These are phyloP conservation scores for Merodon equestris DNA, from an alignment of 2,888 invertebrate species.

Conservation along the genomic window DNA sequence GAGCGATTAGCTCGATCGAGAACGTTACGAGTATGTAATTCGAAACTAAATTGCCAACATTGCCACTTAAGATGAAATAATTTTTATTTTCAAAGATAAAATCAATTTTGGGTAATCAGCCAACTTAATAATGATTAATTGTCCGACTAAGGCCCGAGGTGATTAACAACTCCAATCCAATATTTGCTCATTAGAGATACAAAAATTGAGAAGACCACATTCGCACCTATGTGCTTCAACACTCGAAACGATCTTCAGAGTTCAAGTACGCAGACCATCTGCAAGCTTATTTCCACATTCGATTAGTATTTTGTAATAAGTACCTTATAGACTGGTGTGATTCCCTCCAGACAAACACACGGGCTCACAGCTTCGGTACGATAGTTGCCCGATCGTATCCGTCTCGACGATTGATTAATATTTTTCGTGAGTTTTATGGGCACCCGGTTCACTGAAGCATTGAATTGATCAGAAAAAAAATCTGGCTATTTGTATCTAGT, in stretches of 20 bases:
- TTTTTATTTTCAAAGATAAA: conserved; percentile 1
- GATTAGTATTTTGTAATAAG: conserved; percentile 14
- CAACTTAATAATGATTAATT: conserved; percentile 34
- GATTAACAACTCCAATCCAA: conserved; percentile 29
- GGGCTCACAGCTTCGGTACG: no score
- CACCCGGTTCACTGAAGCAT: conserved; percentile 45
- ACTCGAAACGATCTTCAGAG: conserved; percentile 5
- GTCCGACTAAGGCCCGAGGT: background rate
- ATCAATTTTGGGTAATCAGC: no score
- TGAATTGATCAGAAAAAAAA: background rate
- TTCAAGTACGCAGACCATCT: conserved; percentile 5
- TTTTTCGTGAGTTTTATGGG: conserved; percentile 48
- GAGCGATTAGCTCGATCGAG: no score
- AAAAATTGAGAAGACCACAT: background rate
- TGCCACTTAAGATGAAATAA: no score
- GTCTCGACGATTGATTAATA: conserved; percentile 42
- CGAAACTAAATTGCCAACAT: no score
- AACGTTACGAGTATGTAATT: no score
- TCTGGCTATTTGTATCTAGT: conserved; percentile 33
- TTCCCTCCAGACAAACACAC: no score
- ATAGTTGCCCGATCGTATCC: no score
- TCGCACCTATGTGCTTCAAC: conserved; percentile 27
- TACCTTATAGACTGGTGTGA: conserved; percentile 11
- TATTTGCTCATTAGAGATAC: conserved; percentile 34
- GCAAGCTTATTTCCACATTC: conserved; percentile 10